Percentiles rank a stretch among this genome's conserved stretches.
These are phyloP conservation scores for Plemyria rubiginata DNA, from an alignment of 2,888 invertebrate genomes.

Conservation along the genomic window DNA sequence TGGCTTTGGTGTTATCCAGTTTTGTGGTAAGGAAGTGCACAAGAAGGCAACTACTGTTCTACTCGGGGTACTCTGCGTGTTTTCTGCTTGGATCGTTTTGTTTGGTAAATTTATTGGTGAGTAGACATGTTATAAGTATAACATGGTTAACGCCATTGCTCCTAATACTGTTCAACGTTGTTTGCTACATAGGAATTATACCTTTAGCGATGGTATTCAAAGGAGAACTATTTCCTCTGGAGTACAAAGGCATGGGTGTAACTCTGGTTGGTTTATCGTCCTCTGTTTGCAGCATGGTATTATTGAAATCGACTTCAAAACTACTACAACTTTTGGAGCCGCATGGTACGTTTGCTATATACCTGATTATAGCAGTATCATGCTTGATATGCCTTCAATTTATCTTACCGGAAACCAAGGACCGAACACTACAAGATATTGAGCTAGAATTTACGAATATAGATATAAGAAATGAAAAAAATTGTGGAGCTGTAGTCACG, in stretches of 20 bases:
- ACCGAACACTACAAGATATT: conserved; percentile 51
- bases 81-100: conserved; percentile 13
- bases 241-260: conserved; percentile 42
- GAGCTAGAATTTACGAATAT: conserved; percentile 44
- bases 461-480: conserved; percentile 3
- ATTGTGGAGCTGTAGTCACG: not conserved
- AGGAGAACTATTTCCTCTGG: conserved; percentile 48
- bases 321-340: conserved; percentile 4
- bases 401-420: conserved; percentile 51
- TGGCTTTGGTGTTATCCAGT: conserved; percentile 12
- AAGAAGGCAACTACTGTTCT: conserved; percentile 11
- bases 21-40: conserved; percentile 14
- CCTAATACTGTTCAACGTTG: conserved; percentile 13
- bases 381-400: conserved; percentile 40
- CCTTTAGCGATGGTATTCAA: conserved; percentile 12
- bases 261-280: conserved; percentile 35
- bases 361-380: conserved; percentile 18
- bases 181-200: conserved; percentile 14
- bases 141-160: conserved; percentile 17
- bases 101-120: conserved; percentile 5
- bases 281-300: conserved; percentile 37
- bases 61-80: conserved; percentile 6
- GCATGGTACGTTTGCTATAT: conserved; percentile 46
- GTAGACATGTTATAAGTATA: not conserved
- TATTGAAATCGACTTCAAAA: conserved; percentile 31